These are phyloP conservation scores for Syrmaticus mikado DNA, from an alignment of 2,113 vertebrate genomes.

Conservation along the genomic window DNA sequence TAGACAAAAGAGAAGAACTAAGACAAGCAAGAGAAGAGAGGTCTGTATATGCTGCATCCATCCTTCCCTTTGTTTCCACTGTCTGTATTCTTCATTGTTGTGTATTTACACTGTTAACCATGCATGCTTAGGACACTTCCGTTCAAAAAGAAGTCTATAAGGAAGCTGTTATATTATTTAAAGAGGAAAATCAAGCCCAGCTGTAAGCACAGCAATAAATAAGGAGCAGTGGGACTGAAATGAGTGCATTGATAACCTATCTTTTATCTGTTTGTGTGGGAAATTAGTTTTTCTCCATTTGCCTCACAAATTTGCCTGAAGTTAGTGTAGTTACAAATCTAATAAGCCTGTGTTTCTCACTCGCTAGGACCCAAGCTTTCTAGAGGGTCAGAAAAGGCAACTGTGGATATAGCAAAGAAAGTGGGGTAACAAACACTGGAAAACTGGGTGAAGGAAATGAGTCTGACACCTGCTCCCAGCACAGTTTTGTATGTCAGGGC, in stretches of 20 bases:
- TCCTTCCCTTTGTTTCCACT: constrained; percentile 7
- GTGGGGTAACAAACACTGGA: constrained; percentile 23
- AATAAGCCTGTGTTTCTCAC: constrained; percentile 10
- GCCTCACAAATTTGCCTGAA: constrained; percentile 14
- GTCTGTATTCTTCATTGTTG: neutral
- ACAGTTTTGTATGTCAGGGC: neutral
- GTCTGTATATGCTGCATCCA: constrained; percentile 77
- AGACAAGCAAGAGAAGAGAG: constrained; percentile 94
- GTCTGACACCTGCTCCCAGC: constrained; percentile 4
- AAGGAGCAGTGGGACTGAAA: constrained; percentile 1
- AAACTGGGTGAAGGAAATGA: neutral
- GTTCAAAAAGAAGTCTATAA: constrained; percentile 9
- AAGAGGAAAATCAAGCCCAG: constrained; percentile 21
- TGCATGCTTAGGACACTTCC: constrained; percentile 32
- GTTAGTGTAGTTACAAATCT: constrained; percentile 7
- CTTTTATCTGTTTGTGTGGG: constrained; percentile 47
- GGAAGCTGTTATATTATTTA: neutral
- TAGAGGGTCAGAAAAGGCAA: constrained; percentile 31
- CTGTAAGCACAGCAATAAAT: constrained; percentile 46
- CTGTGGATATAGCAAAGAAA: constrained; percentile 44
- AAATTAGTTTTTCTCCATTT: constrained; percentile 29
- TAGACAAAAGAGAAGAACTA: constrained; percentile 91
- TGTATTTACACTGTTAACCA: constrained; percentile 42
- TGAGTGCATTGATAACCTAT: constrained; percentile 34
- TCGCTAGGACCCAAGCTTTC: neutral